These are phyloP conservation scores for Megaceryle alcyon DNA, from an alignment of 2,797 vertebrate genomes.

Conservation along the genomic window DNA sequence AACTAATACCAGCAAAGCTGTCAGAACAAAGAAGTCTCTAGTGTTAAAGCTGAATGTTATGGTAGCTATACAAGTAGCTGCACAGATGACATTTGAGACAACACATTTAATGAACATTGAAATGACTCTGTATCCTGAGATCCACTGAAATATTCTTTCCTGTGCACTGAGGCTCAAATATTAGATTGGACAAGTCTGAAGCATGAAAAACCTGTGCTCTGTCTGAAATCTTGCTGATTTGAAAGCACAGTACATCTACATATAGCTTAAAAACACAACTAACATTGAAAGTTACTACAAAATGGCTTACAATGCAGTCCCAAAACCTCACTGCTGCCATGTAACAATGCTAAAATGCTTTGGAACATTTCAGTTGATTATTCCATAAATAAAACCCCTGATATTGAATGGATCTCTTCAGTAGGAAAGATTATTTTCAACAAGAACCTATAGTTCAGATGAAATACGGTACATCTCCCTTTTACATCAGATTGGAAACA, in stretches of 20 bases:
- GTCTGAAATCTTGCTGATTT: neutral
- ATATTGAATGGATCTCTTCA: neutral
- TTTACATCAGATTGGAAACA: neutral
- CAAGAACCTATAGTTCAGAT: no score
- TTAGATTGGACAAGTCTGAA: neutral
- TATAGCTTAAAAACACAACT: neutral
- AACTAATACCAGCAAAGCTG: neutral
- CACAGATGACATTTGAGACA: neutral
- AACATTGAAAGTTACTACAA: neutral
- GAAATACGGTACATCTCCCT: neutral
- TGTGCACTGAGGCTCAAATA: neutral
- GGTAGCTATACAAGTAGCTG: neutral
- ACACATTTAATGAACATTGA: neutral
- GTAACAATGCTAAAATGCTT: neutral
- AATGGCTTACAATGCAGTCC: neutral
- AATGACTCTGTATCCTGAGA: neutral
- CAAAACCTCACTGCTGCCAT: neutral
- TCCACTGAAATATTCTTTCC: neutral
- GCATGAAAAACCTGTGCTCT: neutral
- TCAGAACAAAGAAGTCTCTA: neutral
- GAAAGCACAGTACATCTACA: neutral
- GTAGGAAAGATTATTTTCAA: neutral
- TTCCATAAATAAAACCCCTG: neutral
- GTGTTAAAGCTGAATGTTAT: neutral
- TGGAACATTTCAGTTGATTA: neutral